These are phyloP conservation scores for Cheumatopsyche charites DNA, from an alignment of 1,140 invertebrate genomes.

Conservation along the genomic window DNA sequence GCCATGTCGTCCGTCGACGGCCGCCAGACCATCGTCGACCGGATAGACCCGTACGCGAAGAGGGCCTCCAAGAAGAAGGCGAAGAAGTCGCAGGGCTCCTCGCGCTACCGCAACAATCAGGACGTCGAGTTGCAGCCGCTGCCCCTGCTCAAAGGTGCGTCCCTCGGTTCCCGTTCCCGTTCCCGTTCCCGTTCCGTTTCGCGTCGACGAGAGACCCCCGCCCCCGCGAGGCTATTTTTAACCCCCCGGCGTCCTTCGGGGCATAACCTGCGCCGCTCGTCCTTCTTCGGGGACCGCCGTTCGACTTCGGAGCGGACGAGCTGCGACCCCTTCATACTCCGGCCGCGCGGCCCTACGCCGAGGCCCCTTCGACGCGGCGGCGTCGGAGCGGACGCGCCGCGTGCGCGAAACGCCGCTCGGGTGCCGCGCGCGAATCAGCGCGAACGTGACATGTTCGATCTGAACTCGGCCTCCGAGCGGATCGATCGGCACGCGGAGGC, in stretches of 20 bases:
- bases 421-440: not conserved
- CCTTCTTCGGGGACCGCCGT: not conserved
- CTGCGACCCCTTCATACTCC: not conserved
- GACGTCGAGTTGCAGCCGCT: slow-evolving; percentile 87
- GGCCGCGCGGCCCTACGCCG: not conserved
- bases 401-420: too few species aligned
- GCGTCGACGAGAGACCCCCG: not conserved
- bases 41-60: slow-evolving; percentile 93
- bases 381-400: too few species aligned
- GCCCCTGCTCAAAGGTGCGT: slow-evolving; percentile 82
- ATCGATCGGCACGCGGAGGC: too few species aligned
- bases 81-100: slow-evolving; percentile 91
- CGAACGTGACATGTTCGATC: too few species aligned
- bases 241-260: not conserved
- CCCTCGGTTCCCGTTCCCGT: not conserved
- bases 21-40: slow-evolving; percentile 80
- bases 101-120: slow-evolving; percentile 85
- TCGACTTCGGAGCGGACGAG: not conserved
- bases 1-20: slow-evolving; percentile 73
- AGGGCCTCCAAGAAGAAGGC: slow-evolving; percentile 91
- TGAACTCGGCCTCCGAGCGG: too few species aligned
- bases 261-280: not conserved
- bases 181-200: not conserved
- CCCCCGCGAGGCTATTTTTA: not conserved
- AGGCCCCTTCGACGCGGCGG: not conserved